Percentiles rank a stretch among this genome's conserved stretches.
These are phyloP conservation scores for Heliothis peltigera DNA, from an alignment of 2,888 invertebrate genomes.

Conservation along the genomic window DNA sequence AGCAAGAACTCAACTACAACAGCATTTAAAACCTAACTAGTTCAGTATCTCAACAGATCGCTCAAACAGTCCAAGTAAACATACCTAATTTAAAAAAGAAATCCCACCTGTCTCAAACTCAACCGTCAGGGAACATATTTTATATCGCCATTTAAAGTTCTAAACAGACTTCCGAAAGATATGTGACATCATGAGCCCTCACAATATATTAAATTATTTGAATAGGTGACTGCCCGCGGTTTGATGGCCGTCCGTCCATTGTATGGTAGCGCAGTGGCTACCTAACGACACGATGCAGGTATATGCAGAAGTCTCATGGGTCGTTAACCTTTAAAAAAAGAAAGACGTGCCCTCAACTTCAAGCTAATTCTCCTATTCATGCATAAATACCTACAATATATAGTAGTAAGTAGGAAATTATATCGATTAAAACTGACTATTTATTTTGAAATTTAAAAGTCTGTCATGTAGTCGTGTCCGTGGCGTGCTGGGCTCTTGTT, in stretches of 20 bases:
- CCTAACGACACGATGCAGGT: constrained; percentile 2
- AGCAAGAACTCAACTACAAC: too few species aligned
- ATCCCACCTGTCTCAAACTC: constrained; percentile 41
- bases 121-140: constrained; percentile 16
- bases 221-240: constrained; percentile 59
- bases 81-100: constrained; percentile 19
- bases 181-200: constrained; percentile 52
- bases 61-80: too few species aligned
- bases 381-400: too few species aligned
- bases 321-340: too few species aligned
- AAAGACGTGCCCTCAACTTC: too few species aligned
- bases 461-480: too few species aligned
- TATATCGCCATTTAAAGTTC: constrained; percentile 30
- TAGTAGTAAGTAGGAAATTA: background rate
- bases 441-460: too few species aligned
- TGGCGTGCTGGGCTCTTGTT: too few species aligned
- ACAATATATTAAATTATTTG: constrained; percentile 64
- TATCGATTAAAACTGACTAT: too few species aligned
- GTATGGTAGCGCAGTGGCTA: constrained; percentile 58
- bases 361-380: too few species aligned
- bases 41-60: too few species aligned
- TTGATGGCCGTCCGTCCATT: constrained; percentile 57
- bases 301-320: constrained; percentile 11
- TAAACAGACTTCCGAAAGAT: constrained; percentile 45
- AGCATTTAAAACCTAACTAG: too few species aligned